Percentiles rank a stretch among this genome's conserved stretches.
phyloP scores from a whole-genome alignment of 1,140 invertebrate genomes.

The Listronotus bonariensis region DNA sequence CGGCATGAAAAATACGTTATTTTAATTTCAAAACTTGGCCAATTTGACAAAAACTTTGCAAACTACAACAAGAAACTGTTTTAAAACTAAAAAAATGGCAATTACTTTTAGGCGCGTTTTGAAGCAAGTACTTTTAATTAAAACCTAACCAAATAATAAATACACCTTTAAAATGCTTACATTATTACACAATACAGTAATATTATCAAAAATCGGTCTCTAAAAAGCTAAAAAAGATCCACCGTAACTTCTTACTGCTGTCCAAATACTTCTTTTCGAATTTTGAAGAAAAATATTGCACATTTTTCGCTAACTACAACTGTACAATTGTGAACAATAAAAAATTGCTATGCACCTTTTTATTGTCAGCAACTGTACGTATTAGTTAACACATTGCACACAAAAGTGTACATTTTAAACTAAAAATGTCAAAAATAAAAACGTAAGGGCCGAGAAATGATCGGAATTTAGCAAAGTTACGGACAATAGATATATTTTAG shows the following conservation, averaged over 20 bases:
- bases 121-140: slow-evolving; percentile 24
- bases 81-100: slow-evolving; percentile 29
- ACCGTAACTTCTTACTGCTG: slow-evolving; percentile 5
- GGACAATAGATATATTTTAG: slow-evolving; percentile 12
- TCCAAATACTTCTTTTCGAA: slow-evolving; percentile 9
- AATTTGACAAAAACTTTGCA: neutral
- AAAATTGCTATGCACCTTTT: neutral
- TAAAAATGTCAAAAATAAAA: slow-evolving; percentile 13
- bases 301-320: slow-evolving; percentile 1
- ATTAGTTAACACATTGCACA: neutral
- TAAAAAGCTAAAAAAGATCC: slow-evolving; percentile 13
- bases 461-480: slow-evolving; percentile 15
- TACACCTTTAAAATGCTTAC: slow-evolving; percentile 34
- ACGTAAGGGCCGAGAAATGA: slow-evolving; percentile 8
- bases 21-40: no score
- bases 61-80: neutral
- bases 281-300: slow-evolving; percentile 21
- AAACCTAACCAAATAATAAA: slow-evolving; percentile 25
- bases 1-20: no score
- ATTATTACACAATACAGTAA: slow-evolving; percentile 23
- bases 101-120: slow-evolving; percentile 23
- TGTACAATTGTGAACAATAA: no score
- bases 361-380: neutral
- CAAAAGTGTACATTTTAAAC: slow-evolving; percentile 1
- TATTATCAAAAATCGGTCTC: slow-evolving; percentile 24